These are phyloP conservation scores for Gavialis gangeticus DNA, from an alignment of 2,113 vertebrate genomes.

Conservation along the genomic window DNA sequence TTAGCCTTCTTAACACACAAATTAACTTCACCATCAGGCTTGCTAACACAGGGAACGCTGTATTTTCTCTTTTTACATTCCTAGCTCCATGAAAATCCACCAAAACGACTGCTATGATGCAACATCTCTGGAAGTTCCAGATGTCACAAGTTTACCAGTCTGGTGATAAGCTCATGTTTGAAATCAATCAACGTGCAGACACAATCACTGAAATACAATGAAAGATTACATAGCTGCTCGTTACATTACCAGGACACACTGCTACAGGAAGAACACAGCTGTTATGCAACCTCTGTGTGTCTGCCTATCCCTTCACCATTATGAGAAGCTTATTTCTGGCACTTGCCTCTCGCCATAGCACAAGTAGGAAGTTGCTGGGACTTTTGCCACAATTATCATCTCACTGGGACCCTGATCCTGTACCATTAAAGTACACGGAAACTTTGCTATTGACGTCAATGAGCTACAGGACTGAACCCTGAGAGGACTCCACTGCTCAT, in stretches of 20 bases:
- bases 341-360: not conserved
- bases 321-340: not conserved
- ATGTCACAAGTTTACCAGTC: not conserved
- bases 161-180: not conserved
- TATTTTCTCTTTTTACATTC: not conserved
- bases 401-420: not conserved
- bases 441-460: not conserved
- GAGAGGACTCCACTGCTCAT: not conserved
- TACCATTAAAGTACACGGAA: not conserved
- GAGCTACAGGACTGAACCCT: not conserved
- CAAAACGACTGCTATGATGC: not conserved
- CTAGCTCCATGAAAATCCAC: not conserved
- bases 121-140: not conserved
- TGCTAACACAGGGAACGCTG: fast-evolving
- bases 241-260: not conserved
- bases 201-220: too few species aligned
- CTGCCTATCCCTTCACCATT: fast-evolving
- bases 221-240: too few species aligned
- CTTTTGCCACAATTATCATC: not conserved
- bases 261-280: not conserved
- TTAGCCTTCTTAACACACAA: not conserved
- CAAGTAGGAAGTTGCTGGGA: not conserved
- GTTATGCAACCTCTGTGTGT: not conserved
- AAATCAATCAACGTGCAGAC: not conserved
- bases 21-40: fast-evolving